Evolutionary conservation across 2,797 vertebrate genomes (phyloP), one percentile per base, ranked within the genome.

Genomic region (Oreochromis mossambicus): DNA sequence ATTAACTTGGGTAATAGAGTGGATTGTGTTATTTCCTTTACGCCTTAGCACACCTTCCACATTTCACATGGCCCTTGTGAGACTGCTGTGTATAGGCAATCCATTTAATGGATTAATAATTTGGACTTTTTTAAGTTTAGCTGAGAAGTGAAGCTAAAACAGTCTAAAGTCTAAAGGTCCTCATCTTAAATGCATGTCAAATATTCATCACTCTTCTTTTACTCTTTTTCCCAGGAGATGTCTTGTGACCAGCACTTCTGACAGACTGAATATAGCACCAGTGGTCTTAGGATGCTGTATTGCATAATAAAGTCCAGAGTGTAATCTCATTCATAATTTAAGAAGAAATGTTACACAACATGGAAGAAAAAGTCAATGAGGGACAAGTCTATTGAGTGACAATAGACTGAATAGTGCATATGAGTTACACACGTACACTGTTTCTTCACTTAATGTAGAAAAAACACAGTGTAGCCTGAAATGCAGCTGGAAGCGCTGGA

Each of bases 321-420:
- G 86, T 83, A 87, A 89, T 88, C 81, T 46, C 86, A 83, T 80
- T 70, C 43, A 70, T 21, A 8, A n/a, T 83, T 93, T 81, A 94
- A 92, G 83, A 89, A 84, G 73, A 78, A 88, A 92, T 81, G 87
- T 94, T 94, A 86, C 85, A 83, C 91, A 94, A 94, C 90, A 80
- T 58, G 73, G 78, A 63, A 75, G 70, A 56, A 12, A 48, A 51
- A 63, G 14, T 81, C 73, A 24, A 54, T 41, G 46, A 24, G 29
- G 26, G 7, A 5, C 34, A 56, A 77, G 58, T 63, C 32, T 36
- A 41, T 41, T 41, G 38, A 24, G 34, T 32, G 6, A 8, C 29
- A 56, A 78, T 17, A 55, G 21, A 46, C 66, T n/a, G 9, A 56
- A 83, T 14, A 19, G 12, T 12, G 36, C n/a, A 15, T 55, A 24